phyloP scores from a whole-genome alignment of 2,888 invertebrate species.

The Caenorhabditis doughertyi region DNA sequence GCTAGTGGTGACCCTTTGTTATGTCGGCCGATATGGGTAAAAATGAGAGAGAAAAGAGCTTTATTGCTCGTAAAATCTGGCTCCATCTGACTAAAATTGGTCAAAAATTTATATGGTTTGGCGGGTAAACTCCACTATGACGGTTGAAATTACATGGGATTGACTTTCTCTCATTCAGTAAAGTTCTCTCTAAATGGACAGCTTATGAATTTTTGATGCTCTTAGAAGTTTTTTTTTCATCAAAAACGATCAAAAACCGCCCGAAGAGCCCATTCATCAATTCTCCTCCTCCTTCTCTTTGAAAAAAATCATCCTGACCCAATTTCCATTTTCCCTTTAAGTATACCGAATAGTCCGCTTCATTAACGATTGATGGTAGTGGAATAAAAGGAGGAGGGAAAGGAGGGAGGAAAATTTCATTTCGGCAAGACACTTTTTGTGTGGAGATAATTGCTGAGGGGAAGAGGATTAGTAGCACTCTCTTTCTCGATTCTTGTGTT shows the following conservation, averaged over 20 bases:
- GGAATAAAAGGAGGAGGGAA: neutral
- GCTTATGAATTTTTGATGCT: too few species aligned
- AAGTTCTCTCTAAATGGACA: too few species aligned
- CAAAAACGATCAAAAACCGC: neutral
- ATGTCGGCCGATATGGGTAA: neutral
- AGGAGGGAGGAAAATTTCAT: neutral
- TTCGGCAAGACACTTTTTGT: constrained; percentile 31
- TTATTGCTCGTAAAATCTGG: too few species aligned
- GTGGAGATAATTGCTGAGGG: constrained; percentile 4
- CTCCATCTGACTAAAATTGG: too few species aligned
- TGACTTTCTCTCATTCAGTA: too few species aligned
- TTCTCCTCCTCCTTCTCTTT: neutral
- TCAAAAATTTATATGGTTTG: too few species aligned
- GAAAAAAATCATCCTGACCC: neutral
- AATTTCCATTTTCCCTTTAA: neutral
- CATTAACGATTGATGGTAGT: constrained; percentile 25
- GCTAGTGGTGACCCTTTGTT: too few species aligned
- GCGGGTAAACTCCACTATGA: too few species aligned
- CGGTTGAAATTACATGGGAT: too few species aligned
- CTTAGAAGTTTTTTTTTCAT: too few species aligned
- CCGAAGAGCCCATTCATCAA: neutral
- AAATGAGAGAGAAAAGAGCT: neutral
- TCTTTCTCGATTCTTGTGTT: neutral
- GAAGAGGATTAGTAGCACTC: constrained; percentile 21
- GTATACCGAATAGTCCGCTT: constrained; percentile 18